Evolutionary conservation across 2,113 vertebrate genomes (phyloP).

Genomic region (Cyanoramphus novaezelandiae): DNA sequence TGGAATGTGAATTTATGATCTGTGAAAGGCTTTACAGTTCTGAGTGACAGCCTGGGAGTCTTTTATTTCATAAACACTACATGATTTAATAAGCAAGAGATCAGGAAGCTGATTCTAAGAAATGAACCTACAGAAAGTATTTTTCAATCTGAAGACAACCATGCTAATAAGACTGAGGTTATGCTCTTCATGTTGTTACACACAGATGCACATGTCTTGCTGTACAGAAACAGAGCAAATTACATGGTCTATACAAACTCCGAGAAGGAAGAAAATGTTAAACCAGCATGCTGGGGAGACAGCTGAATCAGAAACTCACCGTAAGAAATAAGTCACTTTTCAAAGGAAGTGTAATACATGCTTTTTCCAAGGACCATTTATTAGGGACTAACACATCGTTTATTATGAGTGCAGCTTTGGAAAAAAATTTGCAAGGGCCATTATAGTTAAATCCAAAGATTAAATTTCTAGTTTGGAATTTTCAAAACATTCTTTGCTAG

Average conservation of each 20-base stretch:
- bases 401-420: slow-evolving; percentile 39
- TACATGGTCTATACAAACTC: neutral
- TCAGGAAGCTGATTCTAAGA: slow-evolving; percentile 21
- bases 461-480: slow-evolving; percentile 50
- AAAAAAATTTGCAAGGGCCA: neutral
- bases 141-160: slow-evolving; percentile 9
- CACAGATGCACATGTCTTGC: neutral
- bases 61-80: slow-evolving; percentile 30
- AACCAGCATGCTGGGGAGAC: neutral
- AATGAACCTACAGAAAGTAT: slow-evolving; percentile 7
- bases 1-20: slow-evolving; percentile 62
- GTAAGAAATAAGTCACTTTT: slow-evolving; percentile 10
- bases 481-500: slow-evolving; percentile 22
- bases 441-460: slow-evolving; percentile 10
- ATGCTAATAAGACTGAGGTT: neutral
- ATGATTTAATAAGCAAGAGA: slow-evolving; percentile 49
- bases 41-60: slow-evolving; percentile 51
- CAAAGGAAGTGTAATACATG: slow-evolving; percentile 15
- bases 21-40: slow-evolving; percentile 40
- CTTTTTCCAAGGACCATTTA: slow-evolving; percentile 41
- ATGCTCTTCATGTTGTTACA: neutral
- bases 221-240: neutral
- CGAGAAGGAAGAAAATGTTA: neutral
- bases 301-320: slow-evolving; percentile 4
- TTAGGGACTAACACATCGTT: slow-evolving; percentile 54